Evolutionary conservation across 2,888 invertebrate genomes (phyloP), one percentile per base, ranked within the genome.

Genomic region (Oxyteleia sp.): DNA sequence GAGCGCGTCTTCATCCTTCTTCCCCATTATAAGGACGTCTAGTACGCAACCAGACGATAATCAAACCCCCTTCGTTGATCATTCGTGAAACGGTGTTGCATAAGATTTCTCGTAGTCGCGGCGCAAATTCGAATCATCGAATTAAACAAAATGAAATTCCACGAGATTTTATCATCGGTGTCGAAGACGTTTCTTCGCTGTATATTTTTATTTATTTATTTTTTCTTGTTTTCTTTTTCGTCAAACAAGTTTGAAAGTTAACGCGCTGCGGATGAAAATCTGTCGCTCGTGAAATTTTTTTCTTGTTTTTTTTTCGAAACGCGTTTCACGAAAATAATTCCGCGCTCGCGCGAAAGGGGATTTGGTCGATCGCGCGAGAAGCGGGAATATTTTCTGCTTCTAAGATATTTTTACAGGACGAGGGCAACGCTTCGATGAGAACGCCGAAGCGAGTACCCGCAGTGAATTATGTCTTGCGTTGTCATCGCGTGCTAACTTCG

Each of bases 331-430:
- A 80, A 87, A 86, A 86, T 85, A 87, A 85, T 68, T 84, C 72
- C 18, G 72, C 79, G 74, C 71, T 66, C 84, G 84, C 86, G 82
- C 85, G 84, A 66, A 72, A 51, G 76, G 57, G 76, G 78, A 72
- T 82, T 78, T 32, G 43, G 83, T 53, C 51, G 83, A 78, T 78
- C 78, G 66, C 82, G 76, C 71, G 85, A 68, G 84, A 69, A 64
- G 84, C 79, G 84, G 78, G 79, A 84, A 84, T 78, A 84, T 85
- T 84, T 75, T 83, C 75, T 74, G 83, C 83, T 75, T 74, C 83
- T 78, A 86, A 85, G 92, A 90, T 92, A 91, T 91, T 91, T 91
- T 92, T 92, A 91, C 89, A 87, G 89, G 84, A 86, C 89, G 89
- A 86, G 91, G 89, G 89, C 91, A 90, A 91, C 85, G 91, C 84